A percentile compares a stretch with the other conserved stretches of the same genome.
Evolutionary conservation across 64 coral and sea anemone genomes (phyloP).

Genomic region (Platygyra sinensis): DNA sequence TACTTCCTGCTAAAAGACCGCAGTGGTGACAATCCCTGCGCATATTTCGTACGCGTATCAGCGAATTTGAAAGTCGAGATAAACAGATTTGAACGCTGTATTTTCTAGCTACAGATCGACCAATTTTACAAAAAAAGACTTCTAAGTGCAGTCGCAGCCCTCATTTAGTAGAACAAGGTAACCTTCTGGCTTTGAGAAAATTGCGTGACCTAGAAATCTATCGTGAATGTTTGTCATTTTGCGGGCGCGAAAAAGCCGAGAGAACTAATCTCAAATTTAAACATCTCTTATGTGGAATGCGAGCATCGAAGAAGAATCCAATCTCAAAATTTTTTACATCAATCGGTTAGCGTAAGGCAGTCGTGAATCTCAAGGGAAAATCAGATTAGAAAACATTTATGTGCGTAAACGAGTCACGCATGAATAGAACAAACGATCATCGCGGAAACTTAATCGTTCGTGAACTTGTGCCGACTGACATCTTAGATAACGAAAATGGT

Average conservation of each 20-base stretch:
- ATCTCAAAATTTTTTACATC: background rate
- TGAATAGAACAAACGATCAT: background rate
- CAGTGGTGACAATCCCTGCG: no score
- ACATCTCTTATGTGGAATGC: no score
- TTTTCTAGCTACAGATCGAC: no score
- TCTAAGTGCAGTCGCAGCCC: no score
- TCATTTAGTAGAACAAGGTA: no score
- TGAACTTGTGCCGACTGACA: no score
- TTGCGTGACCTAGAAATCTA: constrained; percentile 13
- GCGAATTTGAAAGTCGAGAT: no score
- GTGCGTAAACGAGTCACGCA: background rate
- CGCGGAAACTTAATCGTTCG: no score
- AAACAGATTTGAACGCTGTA: no score
- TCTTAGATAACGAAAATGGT: background rate
- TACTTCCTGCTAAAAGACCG: no score
- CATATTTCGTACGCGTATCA: no score
- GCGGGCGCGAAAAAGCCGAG: background rate
- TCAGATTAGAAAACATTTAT: background rate
- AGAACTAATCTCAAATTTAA: background rate
- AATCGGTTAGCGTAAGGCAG: background rate
- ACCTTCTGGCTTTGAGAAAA: background rate
- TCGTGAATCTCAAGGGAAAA: background rate
- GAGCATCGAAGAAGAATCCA: background rate
- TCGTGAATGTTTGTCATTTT: background rate
- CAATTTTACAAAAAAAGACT: no score